Percentiles rank a stretch among this genome's conserved stretches.
Evolutionary conservation across 2,113 vertebrate genomes (phyloP).

Genomic region (Tinamus guttatus): DNA sequence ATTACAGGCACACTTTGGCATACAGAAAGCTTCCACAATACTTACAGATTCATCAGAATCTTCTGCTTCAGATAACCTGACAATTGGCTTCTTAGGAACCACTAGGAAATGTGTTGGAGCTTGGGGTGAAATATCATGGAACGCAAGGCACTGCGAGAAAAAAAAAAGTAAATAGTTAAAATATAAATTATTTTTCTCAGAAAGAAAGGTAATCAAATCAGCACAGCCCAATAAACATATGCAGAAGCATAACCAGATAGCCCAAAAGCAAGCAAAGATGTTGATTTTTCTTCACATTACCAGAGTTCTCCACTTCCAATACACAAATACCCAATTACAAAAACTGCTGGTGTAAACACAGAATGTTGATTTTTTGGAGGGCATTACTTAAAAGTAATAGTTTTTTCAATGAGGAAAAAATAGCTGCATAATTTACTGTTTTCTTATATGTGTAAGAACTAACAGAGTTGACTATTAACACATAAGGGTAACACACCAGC

Average conservation of each 20-base stretch:
- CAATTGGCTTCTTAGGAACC: slow-evolving; percentile 91
- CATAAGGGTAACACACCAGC: too few species aligned
- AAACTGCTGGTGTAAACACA: background rate
- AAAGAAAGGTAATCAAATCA: background rate
- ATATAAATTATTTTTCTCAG: background rate
- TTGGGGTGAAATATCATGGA: slow-evolving; percentile 92
- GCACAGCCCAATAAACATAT: background rate
- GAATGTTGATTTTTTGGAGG: background rate
- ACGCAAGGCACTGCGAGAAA: slow-evolving; percentile 88
- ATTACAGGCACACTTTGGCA: background rate
- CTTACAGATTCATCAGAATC: slow-evolving; percentile 91
- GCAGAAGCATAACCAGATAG: background rate
- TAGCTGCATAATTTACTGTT: background rate
- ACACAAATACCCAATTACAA: background rate
- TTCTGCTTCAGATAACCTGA: slow-evolving; percentile 87
- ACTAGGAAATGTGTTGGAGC: slow-evolving; percentile 95
- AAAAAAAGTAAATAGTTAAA: background rate
- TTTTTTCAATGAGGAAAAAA: background rate
- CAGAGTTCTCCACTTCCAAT: background rate
- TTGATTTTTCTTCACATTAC: background rate
- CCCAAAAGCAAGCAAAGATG: background rate
- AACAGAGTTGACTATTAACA: background rate
- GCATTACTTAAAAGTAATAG: background rate
- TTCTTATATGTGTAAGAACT: background rate
- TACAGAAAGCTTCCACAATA: slow-evolving; percentile 37